Base-by-base conservation (phyloP, 2,113 vertebrate genomes). In the Propithecus coquereli region DNA sequence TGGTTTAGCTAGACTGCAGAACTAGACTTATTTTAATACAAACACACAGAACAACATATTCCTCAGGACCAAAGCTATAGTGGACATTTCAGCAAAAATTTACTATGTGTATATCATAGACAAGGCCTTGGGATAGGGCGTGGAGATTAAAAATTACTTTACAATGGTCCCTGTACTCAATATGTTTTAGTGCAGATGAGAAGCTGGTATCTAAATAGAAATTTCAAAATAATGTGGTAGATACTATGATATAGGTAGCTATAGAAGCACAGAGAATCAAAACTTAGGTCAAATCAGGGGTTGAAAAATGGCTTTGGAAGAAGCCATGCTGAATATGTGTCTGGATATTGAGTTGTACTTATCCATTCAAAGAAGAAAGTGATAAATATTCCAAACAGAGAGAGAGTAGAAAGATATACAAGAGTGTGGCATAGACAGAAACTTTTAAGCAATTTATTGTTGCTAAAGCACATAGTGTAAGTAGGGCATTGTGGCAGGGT, bases 301-400 rank as follows among this genome's bases (percentile, higher is more conserved):
- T 71, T 70, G 5, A 89, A 63, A 68, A 65, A 70, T 65, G 83
- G 25, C 47, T 66, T 77, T 91, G 54, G 14, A 63, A 57, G 59
- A 80, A 82, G 34, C 16, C 37, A 23, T 25, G 22, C 27, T 86
- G 82, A 77, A 85, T 57, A 54, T 68, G 40, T 79, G 20, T 63
- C 37, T 73, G 43, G 27, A 79, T 71, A 65, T 83, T 59, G 54
- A 97, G 25, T 52, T 63, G 10, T 2, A 18, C 52, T 94, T 88
- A 73, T 63, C 14, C 25, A 89, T 27, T 57, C 37, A 89, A 82
- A 83, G 61, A 70, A 37, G 83, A 87, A 43, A 27, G 25, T n/a
- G 27, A 57, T 90, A 96, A 90, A 66, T 87, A 73, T 87, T 77
- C 71, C 34, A 92, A 89, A 73, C 3, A 76, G 37, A 90, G 34